phyloP scores from a whole-genome alignment of 2,888 invertebrate species.

The Callyntrura guangdongensis region DNA sequence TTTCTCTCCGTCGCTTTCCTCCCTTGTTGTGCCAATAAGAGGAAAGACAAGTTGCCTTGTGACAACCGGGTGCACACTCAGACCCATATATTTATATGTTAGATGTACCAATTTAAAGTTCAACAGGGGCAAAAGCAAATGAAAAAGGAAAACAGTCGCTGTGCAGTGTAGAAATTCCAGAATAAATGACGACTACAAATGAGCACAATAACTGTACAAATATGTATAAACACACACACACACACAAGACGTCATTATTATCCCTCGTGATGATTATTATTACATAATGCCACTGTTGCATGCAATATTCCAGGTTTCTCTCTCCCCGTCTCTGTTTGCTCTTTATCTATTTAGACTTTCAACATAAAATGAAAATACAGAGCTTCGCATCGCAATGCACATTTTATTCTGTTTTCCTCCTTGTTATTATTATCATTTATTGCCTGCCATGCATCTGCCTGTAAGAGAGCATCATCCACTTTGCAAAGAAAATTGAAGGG shows the following conservation, averaged over 20 bases:
- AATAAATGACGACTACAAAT: constrained; percentile 3
- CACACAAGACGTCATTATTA: constrained; percentile 29
- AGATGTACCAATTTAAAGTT: constrained; percentile 21
- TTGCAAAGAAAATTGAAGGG: constrained; percentile 21
- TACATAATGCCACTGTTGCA: constrained; percentile 48
- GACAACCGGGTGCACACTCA: constrained; percentile 48
- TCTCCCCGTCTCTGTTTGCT: background rate
- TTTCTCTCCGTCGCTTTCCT: constrained; percentile 7
- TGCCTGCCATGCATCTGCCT: constrained; percentile 5
- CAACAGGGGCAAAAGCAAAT: background rate
- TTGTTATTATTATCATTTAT: constrained; percentile 35
- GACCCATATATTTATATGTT: constrained; percentile 41
- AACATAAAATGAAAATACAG: constrained; percentile 21
- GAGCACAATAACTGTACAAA: too few species aligned
- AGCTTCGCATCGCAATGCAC: background rate
- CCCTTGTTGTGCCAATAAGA: constrained; percentile 48
- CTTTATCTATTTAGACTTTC: constrained; percentile 20
- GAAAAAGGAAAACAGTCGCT: background rate
- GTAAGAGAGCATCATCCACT: background rate
- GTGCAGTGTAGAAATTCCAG: background rate
- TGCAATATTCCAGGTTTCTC: background rate
- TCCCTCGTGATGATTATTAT: constrained; percentile 7
- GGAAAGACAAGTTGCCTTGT: constrained; percentile 65
- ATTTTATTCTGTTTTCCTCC: constrained; percentile 12
- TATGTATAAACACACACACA: background rate